phyloP scores from a whole-genome alignment of 2,113 vertebrate species.

The Phylloscopus trochiloides region DNA sequence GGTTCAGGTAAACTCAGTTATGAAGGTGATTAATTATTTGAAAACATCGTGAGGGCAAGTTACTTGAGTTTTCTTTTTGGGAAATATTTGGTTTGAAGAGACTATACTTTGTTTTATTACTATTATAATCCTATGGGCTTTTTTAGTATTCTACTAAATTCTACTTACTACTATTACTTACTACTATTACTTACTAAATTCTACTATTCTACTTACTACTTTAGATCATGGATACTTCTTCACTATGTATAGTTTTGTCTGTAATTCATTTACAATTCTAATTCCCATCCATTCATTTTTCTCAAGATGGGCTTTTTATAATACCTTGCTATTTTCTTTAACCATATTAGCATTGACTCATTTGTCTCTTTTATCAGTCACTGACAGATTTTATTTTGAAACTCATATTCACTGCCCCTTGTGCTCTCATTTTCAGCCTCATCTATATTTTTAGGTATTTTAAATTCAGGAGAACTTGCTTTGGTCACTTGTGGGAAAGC shows the following conservation, averaged over 20 bases:
- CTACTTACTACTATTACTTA: too few species aligned
- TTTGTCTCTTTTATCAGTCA: not conserved
- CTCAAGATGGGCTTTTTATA: not conserved
- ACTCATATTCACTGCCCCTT: not conserved
- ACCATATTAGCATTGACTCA: not conserved
- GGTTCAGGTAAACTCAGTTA: not conserved
- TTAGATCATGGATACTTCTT: not conserved
- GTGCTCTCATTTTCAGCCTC: not conserved
- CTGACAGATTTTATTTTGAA: not conserved
- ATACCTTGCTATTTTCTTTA: not conserved
- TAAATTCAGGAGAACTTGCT: not conserved
- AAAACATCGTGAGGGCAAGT: not conserved
- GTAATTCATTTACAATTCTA: not conserved
- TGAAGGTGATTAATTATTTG: not conserved
- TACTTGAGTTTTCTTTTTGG: not conserved
- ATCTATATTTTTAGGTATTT: not conserved
- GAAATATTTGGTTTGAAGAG: not conserved
- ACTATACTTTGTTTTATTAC: not conserved
- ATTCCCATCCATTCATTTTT: not conserved
- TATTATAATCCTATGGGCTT: not conserved
- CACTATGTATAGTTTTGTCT: not conserved
- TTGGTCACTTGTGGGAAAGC: not conserved
- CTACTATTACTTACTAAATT: too few species aligned
- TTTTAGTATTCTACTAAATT: not conserved
- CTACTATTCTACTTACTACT: too few species aligned